These are phyloP conservation scores for Diacarnus erythraeanus DNA, from an alignment of 37 sponge, comb jelly and placozoan species.

Conservation along the genomic window DNA sequence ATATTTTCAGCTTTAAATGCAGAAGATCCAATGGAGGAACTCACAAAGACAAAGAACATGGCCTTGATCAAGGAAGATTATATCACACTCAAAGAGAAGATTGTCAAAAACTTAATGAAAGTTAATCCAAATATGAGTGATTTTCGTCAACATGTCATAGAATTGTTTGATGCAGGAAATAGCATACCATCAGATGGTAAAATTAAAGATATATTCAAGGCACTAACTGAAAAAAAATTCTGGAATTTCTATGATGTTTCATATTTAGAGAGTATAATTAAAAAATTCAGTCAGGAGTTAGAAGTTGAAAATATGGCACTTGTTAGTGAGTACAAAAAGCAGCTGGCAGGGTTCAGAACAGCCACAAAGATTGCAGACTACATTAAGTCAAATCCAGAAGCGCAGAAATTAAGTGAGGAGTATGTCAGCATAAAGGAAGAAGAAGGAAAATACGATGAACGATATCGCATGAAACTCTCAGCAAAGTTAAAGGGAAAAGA, in stretches of 20 bases:
- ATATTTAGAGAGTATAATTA: not conserved
- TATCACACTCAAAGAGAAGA: not conserved
- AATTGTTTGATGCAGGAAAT: not conserved
- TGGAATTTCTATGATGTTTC: not conserved
- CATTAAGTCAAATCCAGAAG: not conserved
- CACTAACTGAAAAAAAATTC: not conserved
- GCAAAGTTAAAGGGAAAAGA: not conserved
- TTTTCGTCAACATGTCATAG: not conserved
- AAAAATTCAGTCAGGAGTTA: not conserved
- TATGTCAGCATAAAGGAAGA: constrained; percentile 1
- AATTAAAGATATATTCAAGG: not conserved
- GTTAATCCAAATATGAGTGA: not conserved
- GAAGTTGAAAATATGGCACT: not conserved
- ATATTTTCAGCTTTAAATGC: too few species aligned
- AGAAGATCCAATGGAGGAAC: too few species aligned
- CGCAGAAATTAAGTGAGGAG: not conserved
- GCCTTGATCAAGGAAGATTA: not conserved
- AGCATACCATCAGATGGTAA: not conserved
- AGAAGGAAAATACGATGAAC: not conserved
- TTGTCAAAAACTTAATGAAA: not conserved
- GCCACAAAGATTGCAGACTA: not conserved
- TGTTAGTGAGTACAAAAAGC: not conserved
- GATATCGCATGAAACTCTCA: not conserved
- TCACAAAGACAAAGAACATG: not conserved
- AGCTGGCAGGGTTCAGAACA: not conserved